Base-by-base conservation (phyloP, 2,797 vertebrate genomes). In the Myotis planiceps region DNA sequence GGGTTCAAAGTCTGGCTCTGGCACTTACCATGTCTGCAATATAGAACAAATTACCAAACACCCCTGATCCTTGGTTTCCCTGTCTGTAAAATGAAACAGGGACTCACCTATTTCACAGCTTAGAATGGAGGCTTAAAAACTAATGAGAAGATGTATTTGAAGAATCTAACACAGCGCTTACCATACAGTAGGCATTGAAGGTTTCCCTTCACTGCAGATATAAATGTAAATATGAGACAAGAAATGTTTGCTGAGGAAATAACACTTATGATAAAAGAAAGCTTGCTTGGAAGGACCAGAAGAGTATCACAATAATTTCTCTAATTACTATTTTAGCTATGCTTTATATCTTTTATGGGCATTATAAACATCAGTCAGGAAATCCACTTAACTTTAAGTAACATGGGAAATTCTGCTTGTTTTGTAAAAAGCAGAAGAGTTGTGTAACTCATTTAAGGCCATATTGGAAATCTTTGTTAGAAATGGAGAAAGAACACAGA, bases 151-250 rank as follows among this genome's bases (percentile, higher is more conserved):
- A 58, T 58, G 6, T 6, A 76, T 23, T 37, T 85, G 53, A 95
- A 92, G 63, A 89, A 60, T 74, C 39, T n/a, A 88, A 72, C 16
- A 86, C 7, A 78, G 14, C 18, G n/a, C 14, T 86, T 84, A 81
- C 6, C 21, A 97, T 27, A 39, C 6, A 86, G 42, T 2, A 82
- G 32, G 4, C 32, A 76, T 29, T 94, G 74, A 78, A 95, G 25
- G 5, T 80, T 80, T 69, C 10, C 53, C 58, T 78, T 87, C 74
- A 19, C 39, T 89, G 86, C 37, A 83, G n/a, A 89, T 83, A 32
- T 84, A 92, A 96, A 92, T n/a, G 9, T 95, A 76, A 60, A 49
- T 9, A 93, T 19, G 49, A 79, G 39, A 37, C 25, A 84, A 89
- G 42, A 92, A 81, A 71, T 37, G 27, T 76, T 60, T 80, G 45